Conservation (phyloP, 2,113 vertebrate species). For the Mesembrinibis cayennensis region DNA sequence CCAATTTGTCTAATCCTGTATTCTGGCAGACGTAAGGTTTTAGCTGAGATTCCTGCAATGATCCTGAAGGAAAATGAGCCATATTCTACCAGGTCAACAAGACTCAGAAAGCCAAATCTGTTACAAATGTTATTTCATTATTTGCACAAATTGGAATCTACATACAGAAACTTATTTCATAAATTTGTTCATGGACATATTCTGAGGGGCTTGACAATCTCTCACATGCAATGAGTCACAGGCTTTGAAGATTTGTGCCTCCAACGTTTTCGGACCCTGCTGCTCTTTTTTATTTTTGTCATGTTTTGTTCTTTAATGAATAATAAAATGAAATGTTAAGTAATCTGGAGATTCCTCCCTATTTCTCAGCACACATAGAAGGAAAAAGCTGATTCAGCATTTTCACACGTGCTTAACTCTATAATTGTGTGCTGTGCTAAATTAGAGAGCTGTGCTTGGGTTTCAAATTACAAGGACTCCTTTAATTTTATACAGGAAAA, state of each 20-base stretch:
- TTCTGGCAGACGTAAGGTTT: conserved; percentile 45
- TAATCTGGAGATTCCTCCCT: neutral
- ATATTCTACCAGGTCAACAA: neutral
- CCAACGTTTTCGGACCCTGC: neutral
- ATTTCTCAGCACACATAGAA: neutral
- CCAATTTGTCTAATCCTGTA: conserved; percentile 64
- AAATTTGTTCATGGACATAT: neutral
- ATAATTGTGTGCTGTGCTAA: conserved; percentile 23
- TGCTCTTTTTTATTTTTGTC: neutral
- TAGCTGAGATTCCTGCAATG: conserved; percentile 22
- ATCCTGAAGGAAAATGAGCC: conserved; percentile 6
- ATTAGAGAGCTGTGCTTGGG: conserved; percentile 44
- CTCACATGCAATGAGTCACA: neutral
- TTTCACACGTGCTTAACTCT: conserved; percentile 54
- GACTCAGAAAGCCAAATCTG: neutral
- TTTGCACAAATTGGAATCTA: neutral
- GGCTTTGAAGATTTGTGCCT: neutral
- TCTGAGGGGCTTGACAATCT: neutral
- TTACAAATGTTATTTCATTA: neutral
- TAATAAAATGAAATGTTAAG: conserved; percentile 4
- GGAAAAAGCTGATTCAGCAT: conserved; percentile 48
- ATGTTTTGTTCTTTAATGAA: neutral
- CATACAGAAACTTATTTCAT: neutral
- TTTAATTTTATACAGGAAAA: conserved; percentile 27
- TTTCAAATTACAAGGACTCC: conserved; percentile 45